Base-by-base conservation (phyloP, 2,113 vertebrate genomes). In the Eonycteris spelaea region DNA sequence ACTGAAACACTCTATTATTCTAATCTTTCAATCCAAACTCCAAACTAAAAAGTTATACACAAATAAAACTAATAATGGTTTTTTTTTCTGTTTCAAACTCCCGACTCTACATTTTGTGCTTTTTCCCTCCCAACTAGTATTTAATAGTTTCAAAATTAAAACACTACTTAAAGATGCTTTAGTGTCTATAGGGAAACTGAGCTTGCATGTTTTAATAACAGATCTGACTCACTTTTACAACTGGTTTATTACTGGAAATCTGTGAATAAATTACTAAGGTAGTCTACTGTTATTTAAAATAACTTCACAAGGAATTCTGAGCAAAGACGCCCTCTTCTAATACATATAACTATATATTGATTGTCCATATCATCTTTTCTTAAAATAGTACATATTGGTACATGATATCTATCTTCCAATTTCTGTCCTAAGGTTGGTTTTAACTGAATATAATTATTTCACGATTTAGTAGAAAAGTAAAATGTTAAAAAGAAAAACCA, bases 141-240 rank as follows among this genome's bases (percentile, higher is more conserved):
- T 90, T 78, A 89, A 74, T 86, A 84, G 82, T 90, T 93, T 90
- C 14, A 94, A 94, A 84, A 90, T 14, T 79, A 96, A 96, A 95
- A 82, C 61, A 63, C 16, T 35, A 63, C 35, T 91, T 71, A 67
- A 28, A 21, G 78, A 26, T 73, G 15, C 40, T 70, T 95, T 33
- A 45, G 9, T 43, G 21, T 22, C 40, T 86, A 40, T 6, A 80
- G 4, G 28, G 45, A 94, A 96, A 91, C 19, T 85, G 86, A 89
- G 55, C 48, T 59, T 85, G 35, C 12, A 67, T 51, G 14, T 85
- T 87, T 75, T 77, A 92, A 84, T 59, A 92, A 94, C 26, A 55
- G 65, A 35, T 33, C 4, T 71, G 48, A 82, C 33, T 88, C 70
- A 88, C n/a, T 89, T 95, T 94, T 73, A 57, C 71, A 94, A 97